Base-by-base conservation (phyloP, 2,888 invertebrate species). In the Himalopsyche tibetana region DNA sequence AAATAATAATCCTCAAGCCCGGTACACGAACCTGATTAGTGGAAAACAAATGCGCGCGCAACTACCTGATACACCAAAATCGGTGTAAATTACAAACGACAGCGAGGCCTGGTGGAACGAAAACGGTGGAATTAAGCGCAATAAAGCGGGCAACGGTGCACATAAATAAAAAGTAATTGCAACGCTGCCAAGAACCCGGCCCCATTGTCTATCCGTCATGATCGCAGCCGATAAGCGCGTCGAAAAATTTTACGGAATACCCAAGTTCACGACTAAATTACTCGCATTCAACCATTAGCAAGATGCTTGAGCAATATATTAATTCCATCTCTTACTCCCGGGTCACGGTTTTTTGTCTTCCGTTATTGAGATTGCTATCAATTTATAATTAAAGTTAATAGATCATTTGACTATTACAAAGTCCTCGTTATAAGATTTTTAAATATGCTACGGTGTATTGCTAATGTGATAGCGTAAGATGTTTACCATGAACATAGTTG, bases 231-330 rank as follows among this genome's bases (percentile, higher is more conserved):
- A 85, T 82, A 82, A 83, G 80, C 45, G 80, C 56, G 51, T 84
- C 79, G 69, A 55, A 80, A 84, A 84, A 55, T 85, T 86, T 79
- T 80, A 55, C 79, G 17, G 83, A 36, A 83, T 69, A 55, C 19
- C 55, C 84, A 86, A 86, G 86, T 86, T 86, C 86, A 86, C 84
- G 84, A 84, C 84, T 51, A 84, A 86, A 84, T 55, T 82, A 81
- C 81, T 12, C 81, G 84, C 15, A 63, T 81, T 84, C 81, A 81
- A 38, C 38, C 81, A 82, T 81, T 82, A 56, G 86, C 63, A 84
- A 56, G 63, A 55, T 55, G 56, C 84, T 86, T 86, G 80, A 79
- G 86, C 45, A 79, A 86, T 79, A 80, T 84, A 84, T 84, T 86
- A 84, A 86, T 86, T 86, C 82, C n/a, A n/a, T 80, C 82, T 42